Base-by-base conservation (phyloP, 2,113 vertebrate genomes). In the Ailuropoda melanoleuca region DNA sequence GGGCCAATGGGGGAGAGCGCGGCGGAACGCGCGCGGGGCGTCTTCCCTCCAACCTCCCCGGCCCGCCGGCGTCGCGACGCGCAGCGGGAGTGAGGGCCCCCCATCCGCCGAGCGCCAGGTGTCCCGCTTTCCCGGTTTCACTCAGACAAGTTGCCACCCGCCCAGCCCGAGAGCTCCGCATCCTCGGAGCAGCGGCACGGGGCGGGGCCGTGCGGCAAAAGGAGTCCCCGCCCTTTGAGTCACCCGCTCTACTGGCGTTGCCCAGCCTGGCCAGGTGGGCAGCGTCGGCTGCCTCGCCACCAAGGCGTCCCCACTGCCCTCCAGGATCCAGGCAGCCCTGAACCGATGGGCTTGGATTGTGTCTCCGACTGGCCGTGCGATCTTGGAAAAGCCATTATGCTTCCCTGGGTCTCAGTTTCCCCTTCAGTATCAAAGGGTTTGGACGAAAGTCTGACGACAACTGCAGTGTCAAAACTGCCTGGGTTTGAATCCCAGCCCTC, bases 171-270 rank as follows among this genome's bases (percentile, higher is more conserved):
- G 88, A 96, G 56, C n/a, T 37, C 43, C 29, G 53, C 88, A 60
- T 11, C 78, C 88, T 64, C 62, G 10, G 62, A 81, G 88, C 97
- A 34, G 83, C 88, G 91, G 93, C 87, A 53, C 60, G 37, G 64
- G 97, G 89, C 23, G 84, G 43, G 89, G 66, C 53, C 39, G 37
- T 56, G 92, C n/a, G 70, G 77, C 39, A 53, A 55, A 68, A 6
- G 53, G 85, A 82, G 72, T 23, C 68, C 92, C 82, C 11, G 58
- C 93, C 96, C 95, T 88, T 53, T 98, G 97, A 98, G 96, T 98
- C 97, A 98, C 48, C n/a, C 3, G 39, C 77, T 87, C 56, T 29
- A 75, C 74, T 0, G 23, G 96, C 50, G 15, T 80, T 34, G 77
- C 83, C 7, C 62, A 55, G 75, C 48, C 66, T 0, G 66, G 94